A percentile compares a stretch with the other conserved stretches of the same genome.
Evolutionary conservation across 1,140 invertebrate species (phyloP).

Genomic region (Archegozetes longisetosus): DNA sequence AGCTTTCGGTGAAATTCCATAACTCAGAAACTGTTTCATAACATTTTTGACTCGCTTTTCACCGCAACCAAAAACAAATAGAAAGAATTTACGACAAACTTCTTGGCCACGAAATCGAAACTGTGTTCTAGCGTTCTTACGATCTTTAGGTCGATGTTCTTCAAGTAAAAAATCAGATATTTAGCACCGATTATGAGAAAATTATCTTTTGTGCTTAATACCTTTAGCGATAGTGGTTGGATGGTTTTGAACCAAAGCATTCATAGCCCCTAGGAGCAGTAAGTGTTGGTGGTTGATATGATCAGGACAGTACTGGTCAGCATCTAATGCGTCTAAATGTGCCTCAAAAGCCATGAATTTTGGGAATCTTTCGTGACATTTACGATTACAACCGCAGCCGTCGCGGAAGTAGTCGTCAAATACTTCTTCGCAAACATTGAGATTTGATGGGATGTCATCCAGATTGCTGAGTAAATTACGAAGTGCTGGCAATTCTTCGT

Average conservation of each 20-base stretch:
- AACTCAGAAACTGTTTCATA: constrained; percentile 8
- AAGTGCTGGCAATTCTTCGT: neutral
- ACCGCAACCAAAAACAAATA: constrained; percentile 10
- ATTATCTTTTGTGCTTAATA: too few species aligned
- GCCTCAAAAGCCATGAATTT: constrained; percentile 3
- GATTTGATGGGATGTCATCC: neutral
- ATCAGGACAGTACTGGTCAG: constrained; percentile 8
- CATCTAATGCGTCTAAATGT: constrained; percentile 2
- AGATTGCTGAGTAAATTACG: neutral
- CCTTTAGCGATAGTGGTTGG: neutral
- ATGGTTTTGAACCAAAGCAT: constrained; percentile 2
- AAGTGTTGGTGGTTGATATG: constrained; percentile 13
- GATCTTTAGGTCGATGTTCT: neutral
- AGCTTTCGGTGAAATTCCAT: neutral
- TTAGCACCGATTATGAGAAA: too few species aligned
- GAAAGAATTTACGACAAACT: constrained; percentile 9
- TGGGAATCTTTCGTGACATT: constrained; percentile 5
- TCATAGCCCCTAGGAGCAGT: constrained; percentile 8
- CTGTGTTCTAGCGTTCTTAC: neutral
- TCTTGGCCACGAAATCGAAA: constrained; percentile 8
- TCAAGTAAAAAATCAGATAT: too few species aligned
- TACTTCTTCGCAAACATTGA: neutral
- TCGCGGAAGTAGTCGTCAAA: constrained; percentile 5
- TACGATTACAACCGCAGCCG: constrained; percentile 2
- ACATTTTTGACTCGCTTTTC: constrained; percentile 8